Evolutionary conservation across 2,797 vertebrate species (phyloP).

Genomic region (Brachyalestes nurse): DNA sequence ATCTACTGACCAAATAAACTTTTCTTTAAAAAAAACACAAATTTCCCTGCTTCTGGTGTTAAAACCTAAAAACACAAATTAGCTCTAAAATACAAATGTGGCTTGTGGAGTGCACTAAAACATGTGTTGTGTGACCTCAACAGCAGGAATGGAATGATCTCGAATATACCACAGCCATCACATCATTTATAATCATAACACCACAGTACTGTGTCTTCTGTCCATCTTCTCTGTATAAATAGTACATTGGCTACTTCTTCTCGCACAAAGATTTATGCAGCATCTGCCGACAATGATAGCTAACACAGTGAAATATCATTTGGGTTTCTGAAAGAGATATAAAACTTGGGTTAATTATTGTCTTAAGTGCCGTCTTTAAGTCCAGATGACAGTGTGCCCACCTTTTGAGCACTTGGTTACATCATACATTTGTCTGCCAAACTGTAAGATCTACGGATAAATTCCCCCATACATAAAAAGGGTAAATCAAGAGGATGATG

Average conservation of each 20-base stretch:
- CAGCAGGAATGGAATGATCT: neutral
- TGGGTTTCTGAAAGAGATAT: constrained; percentile 77
- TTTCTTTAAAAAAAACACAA: neutral
- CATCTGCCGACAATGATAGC: constrained; percentile 74
- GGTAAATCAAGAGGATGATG: constrained; percentile 34
- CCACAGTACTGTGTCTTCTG: neutral
- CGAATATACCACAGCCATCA: neutral
- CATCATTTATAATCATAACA: neutral
- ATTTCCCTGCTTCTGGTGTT: neutral
- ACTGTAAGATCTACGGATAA: constrained; percentile 64
- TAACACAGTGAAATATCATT: constrained; percentile 79
- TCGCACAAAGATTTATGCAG: constrained; percentile 71
- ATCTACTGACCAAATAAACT: constrained; percentile 64
- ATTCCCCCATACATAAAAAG: constrained; percentile 22
- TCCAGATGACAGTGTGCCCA: constrained; percentile 71
- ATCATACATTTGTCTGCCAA: constrained; percentile 75
- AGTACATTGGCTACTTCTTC: constrained; percentile 65
- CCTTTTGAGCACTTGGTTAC: constrained; percentile 72
- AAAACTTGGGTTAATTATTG: constrained; percentile 83
- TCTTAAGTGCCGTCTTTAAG: constrained; percentile 80
- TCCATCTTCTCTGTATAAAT: constrained; percentile 47
- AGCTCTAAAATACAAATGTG: neutral
- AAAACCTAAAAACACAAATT: neutral
- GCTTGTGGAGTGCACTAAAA: neutral
- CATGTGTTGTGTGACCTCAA: neutral